Conservation (phyloP, 2,888 invertebrate species). For the Ctena decussata region DNA sequence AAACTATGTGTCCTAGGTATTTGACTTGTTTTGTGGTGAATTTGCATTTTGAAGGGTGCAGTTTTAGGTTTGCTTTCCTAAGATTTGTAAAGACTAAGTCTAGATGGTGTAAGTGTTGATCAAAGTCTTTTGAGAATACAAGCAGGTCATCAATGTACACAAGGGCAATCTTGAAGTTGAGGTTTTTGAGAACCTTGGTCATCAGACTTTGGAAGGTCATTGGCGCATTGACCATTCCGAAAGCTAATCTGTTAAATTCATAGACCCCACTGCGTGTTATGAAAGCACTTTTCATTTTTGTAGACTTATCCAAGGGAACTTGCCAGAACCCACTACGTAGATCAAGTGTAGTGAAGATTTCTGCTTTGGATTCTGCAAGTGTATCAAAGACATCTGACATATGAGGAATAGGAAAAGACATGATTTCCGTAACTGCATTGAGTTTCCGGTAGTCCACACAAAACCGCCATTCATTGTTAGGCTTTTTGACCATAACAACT, state of each 20-base stretch:
- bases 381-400: conserved; percentile 37
- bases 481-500: conserved; percentile 50
- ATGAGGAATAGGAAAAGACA: conserved; percentile 30
- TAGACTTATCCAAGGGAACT: conserved; percentile 17
- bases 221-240: conserved; percentile 52
- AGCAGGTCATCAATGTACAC: conserved; percentile 62
- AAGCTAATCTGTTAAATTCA: conserved; percentile 39
- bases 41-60: conserved; percentile 56
- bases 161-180: conserved; percentile 48
- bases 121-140: conserved; percentile 26
- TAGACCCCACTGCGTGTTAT: conserved; percentile 36
- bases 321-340: too few relatives aligned
- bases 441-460: conserved; percentile 18
- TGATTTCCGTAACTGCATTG: conserved; percentile 24
- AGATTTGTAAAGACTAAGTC: conserved; percentile 39
- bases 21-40: conserved; percentile 34
- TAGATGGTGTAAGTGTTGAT: too few relatives aligned
- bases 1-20: conserved; percentile 55
- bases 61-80: conserved; percentile 33
- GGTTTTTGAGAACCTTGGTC: conserved; percentile 29
- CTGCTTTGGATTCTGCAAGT: conserved; percentile 35
- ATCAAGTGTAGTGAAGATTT: too few relatives aligned
- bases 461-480: conserved; percentile 31
- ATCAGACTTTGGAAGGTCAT: conserved; percentile 41
- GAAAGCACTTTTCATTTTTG: conserved; percentile 46